Evolutionary conservation across 2,888 invertebrate genomes (phyloP), one percentile per base, ranked within the genome.

Genomic region (Lamellibrachia columna): DNA sequence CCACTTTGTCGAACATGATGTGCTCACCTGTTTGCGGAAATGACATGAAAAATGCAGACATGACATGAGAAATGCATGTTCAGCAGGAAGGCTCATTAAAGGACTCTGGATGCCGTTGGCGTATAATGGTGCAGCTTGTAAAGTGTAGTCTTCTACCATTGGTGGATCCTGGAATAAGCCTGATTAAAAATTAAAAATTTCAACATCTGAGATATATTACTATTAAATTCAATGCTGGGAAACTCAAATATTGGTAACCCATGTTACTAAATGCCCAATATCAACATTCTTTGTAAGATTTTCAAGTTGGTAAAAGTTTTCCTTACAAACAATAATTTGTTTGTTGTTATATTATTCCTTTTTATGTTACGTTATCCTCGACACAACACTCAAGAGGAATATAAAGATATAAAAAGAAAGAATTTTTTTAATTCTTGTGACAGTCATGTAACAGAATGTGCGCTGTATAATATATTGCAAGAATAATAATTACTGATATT

Each of bases 1-100:
- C 75, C 75, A 75, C 75, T 75, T 75, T 75, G 75, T 75, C 75
- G n/a, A 75, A 75, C 75, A 75, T 75, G 75, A 75, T 75, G 11
- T n/a, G 15, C 75, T 75, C 75, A 22, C 22, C 75, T 75, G 75
- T 15, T 75, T 22, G 75, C 75, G 40, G 40, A 40, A 40, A 40
- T 60, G 22, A n/a, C 75, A 75, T 75, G 75, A 75, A 75, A 75
- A 6, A 75, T 75, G 75, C 75, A 75, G 22, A 75, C n/a, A 15
- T 75, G 22, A 6, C 22, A 75, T 75, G 75, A 75, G n/a, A 75
- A n/a, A 55, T 3, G 55, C 55, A 9, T 9, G 9, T 55, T 7
- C 1, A 55, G 1, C 8, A 75, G 15, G 11, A 15, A n/a, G 11
- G 75, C 22, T 22, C 75, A 75, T 75, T 75, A 75, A 75, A 75